phyloP scores from a whole-genome alignment of 2,113 vertebrate genomes.

The Trinectes maculatus region DNA sequence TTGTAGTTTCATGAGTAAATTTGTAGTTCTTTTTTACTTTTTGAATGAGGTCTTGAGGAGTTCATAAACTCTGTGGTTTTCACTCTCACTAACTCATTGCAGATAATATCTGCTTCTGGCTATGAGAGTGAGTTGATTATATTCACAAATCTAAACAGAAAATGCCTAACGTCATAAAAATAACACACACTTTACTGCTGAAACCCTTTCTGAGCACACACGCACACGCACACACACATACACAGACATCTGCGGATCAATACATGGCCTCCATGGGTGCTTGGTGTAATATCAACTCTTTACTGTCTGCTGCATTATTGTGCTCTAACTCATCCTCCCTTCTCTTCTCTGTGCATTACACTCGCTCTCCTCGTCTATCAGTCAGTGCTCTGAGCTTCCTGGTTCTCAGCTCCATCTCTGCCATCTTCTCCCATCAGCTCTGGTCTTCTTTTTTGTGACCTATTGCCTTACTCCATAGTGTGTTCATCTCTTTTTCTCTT shows the following conservation, averaged over 20 bases:
- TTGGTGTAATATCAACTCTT: conserved; percentile 80
- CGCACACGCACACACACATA: background rate
- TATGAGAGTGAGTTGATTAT: conserved; percentile 65
- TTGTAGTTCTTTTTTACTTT: background rate
- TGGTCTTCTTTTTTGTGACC: conserved; percentile 19
- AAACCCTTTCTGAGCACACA: conserved; percentile 23
- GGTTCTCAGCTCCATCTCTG: conserved; percentile 23
- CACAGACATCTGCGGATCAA: conserved; percentile 69
- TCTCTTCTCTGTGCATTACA: conserved; percentile 56
- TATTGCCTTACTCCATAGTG: too few relatives aligned
- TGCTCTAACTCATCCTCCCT: conserved; percentile 82
- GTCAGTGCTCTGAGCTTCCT: conserved; percentile 32
- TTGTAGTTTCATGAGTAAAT: conserved; percentile 15
- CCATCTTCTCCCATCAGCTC: background rate
- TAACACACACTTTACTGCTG: conserved; percentile 43
- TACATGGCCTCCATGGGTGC: conserved; percentile 78
- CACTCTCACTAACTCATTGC: conserved; percentile 24
- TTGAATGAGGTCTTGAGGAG: background rate
- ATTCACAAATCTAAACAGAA: conserved; percentile 70
- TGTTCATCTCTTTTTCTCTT: conserved; percentile 23
- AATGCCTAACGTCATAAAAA: conserved; percentile 59
- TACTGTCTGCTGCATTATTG: conserved; percentile 81
- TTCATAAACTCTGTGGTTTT: conserved; percentile 17
- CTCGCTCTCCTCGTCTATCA: conserved; percentile 52
- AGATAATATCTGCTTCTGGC: conserved; percentile 32